Evolutionary conservation across 2,797 vertebrate species (phyloP).

Genomic region (Ceyx erithaca): DNA sequence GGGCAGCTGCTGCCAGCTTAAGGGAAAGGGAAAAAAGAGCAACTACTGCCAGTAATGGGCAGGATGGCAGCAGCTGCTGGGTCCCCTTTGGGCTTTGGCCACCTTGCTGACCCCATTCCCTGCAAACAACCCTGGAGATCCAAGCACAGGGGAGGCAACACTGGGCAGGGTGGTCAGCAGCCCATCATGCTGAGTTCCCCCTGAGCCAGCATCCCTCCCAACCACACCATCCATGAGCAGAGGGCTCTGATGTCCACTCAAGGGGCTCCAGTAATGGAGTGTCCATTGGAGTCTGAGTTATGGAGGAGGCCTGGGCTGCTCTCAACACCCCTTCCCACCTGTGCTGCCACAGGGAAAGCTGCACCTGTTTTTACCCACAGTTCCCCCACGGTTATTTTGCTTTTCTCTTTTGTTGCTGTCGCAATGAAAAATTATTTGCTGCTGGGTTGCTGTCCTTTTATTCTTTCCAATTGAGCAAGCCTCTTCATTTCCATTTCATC

Average conservation of each 20-base stretch:
- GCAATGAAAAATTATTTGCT: background rate
- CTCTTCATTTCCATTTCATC: background rate
- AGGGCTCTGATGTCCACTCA: background rate
- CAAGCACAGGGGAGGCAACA: background rate
- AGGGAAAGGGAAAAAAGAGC: background rate
- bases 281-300: background rate
- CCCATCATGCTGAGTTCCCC: rapidly evolving
- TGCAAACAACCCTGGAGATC: background rate
- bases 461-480: background rate
- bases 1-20: background rate
- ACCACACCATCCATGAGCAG: rapidly evolving
- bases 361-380: background rate
- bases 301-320: background rate
- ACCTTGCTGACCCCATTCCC: rapidly evolving
- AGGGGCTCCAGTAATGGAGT: background rate
- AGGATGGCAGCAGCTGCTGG: background rate
- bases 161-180: background rate
- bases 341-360: background rate
- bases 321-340: background rate
- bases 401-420: background rate
- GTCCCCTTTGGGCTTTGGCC: background rate
- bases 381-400: background rate
- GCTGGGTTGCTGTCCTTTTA: background rate
- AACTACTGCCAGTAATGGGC: background rate
- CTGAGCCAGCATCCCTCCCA: background rate